Evolutionary conservation across 2,888 invertebrate genomes (phyloP).

Genomic region (Lathronympha strigana): DNA sequence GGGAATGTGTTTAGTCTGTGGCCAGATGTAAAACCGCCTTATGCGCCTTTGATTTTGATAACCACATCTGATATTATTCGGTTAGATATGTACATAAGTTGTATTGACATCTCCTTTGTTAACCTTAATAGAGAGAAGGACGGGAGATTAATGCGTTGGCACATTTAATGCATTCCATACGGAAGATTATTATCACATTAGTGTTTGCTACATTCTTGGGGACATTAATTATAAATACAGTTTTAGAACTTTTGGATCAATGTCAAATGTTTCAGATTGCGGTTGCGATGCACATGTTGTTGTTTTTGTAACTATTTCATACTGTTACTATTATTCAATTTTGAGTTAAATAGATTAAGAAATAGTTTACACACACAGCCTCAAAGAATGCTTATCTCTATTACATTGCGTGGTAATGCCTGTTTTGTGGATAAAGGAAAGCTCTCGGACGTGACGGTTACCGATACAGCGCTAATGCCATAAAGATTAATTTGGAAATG

Average conservation of each 20-base stretch:
- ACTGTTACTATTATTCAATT: no score
- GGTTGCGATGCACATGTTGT: not conserved
- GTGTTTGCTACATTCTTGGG: constrained; percentile 23
- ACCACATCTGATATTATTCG: not conserved
- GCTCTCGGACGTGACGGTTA: no score
- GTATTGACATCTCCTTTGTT: constrained; percentile 3
- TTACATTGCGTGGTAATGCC: no score
- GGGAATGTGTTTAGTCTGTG: constrained; percentile 31
- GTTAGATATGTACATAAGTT: not conserved
- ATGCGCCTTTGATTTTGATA: not conserved
- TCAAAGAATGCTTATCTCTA: no score
- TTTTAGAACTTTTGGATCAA: constrained; percentile 28
- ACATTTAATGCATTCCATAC: constrained; percentile 19
- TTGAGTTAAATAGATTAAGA: no score
- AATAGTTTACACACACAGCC: no score
- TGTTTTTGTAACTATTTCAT: not conserved
- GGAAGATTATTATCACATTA: constrained; percentile 20
- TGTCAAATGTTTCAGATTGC: constrained; percentile 18
- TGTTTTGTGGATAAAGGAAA: no score
- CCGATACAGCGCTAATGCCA: no score
- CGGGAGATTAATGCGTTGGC: not conserved
- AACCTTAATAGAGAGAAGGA: not conserved
- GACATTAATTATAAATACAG: constrained; percentile 13
- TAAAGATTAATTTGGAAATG: no score
- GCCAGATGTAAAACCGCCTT: not conserved